Evolutionary conservation across 2,797 vertebrate species (phyloP).

Genomic region (Ctenopoma kingsleyae): DNA sequence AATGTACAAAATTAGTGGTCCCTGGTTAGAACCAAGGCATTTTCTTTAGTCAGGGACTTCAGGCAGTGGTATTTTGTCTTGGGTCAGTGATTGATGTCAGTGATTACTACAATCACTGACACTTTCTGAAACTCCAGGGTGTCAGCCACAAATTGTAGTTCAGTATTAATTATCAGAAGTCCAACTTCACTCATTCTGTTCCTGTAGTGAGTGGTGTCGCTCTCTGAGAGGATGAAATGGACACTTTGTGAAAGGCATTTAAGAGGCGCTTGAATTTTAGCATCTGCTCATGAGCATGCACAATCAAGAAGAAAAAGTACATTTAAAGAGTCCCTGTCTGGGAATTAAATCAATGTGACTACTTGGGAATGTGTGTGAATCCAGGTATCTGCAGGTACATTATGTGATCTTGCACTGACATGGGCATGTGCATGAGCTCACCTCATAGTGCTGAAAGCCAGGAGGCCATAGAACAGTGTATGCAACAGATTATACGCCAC

Average conservation of each 20-base stretch:
- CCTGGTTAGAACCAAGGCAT: no score
- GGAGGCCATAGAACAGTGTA: conserved; percentile 90
- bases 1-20: background rate
- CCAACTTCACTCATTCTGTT: conserved; percentile 1
- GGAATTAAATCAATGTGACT: background rate
- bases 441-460: conserved; percentile 98
- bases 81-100: no score
- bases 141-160: background rate
- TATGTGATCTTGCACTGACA: conserved; percentile 3
- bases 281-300: conserved; percentile 24
- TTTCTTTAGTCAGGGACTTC: background rate
- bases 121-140: background rate
- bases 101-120: background rate
- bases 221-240: conserved; percentile 24
- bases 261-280: conserved; percentile 45
- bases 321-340: conserved; percentile 3
- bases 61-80: no score
- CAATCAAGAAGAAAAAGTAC: conserved; percentile 42
- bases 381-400: background rate
- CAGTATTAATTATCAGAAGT: conserved; percentile 6
- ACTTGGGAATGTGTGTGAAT: background rate
- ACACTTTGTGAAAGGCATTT: conserved; percentile 27
- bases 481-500: conserved; percentile 93
- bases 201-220: background rate
- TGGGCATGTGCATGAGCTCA: conserved; percentile 65